Base-by-base conservation (phyloP, 2,888 invertebrate species). In the Pterostichus niger region DNA sequence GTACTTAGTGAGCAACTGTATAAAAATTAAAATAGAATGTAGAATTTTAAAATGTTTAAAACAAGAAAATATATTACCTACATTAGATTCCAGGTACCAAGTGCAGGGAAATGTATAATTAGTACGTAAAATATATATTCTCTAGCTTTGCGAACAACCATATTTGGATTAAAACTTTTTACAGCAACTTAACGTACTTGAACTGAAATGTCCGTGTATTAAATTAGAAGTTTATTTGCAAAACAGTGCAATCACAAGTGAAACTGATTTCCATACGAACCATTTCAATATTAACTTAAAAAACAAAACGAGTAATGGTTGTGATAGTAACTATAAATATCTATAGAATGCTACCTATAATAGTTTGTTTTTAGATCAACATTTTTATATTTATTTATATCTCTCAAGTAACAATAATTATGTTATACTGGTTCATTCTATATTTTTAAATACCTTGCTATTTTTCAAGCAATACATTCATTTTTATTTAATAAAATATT, bases 191-290 rank as follows among this genome's bases (percentile, higher is more conserved):
- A 59, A 11, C 17, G 24, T 40, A 40, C 40, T 17, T 59, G 59
- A 59, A 11, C 10, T 59, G 6, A 59, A 59, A 31, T 52, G 13
- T 59, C 3, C 15, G 59, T 17, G 2, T 15, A 59, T 59, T 59
- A 59, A 59, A 11, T 59, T 17, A 17, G 11, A 59, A 59, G 59
- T 59, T 59, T 59, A 59, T 15, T 59, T 5, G 59, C 59, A 59
- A 24, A 40, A 24, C 59, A 24, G 11, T 59, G 59, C 59, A 59
- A 59, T 59, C 24, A 59, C 17, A 59, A 59, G 11, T 31, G 17
- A 52, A 59, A 17, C 31, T 59, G 59, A 59, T 59, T 59, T 59
- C 24, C 17, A 17, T 17, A 10, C 52, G 52, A 7, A 7, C 7
- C n/a, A 52, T 13, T 52, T 4, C 52, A 52, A 52, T 13, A n/a